phyloP scores from a whole-genome alignment of 2,888 invertebrate species.

The Oscheius myriophilus region DNA sequence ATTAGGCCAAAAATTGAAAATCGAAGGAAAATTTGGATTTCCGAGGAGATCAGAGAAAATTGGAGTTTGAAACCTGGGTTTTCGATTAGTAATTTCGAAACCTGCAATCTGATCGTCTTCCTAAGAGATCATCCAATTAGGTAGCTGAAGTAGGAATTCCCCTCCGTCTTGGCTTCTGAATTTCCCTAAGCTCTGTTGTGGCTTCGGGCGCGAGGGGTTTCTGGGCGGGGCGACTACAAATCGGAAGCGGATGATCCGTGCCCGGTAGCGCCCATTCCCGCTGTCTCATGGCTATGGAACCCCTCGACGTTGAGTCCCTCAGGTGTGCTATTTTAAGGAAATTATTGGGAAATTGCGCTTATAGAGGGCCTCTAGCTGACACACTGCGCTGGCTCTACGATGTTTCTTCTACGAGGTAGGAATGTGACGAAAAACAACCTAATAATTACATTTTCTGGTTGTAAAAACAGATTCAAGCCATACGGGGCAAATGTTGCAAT shows the following conservation, averaged over 20 bases:
- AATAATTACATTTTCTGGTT: no score
- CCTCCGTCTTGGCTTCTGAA: slow-evolving; percentile 10
- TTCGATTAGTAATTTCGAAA: no score
- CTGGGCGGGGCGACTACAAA: slow-evolving; percentile 7
- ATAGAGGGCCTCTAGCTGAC: slow-evolving; percentile 17
- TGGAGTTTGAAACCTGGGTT: no score
- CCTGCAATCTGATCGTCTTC: neutral
- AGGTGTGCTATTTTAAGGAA: neutral
- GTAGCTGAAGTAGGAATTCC: neutral
- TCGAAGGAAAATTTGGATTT: no score
- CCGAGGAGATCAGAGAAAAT: no score
- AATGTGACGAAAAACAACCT: no score
- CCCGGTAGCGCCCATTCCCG: neutral
- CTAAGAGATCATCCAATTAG: slow-evolving; percentile 17
- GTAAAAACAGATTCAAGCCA: no score
- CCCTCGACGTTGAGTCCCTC: slow-evolving; percentile 24
- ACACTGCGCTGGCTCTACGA: slow-evolving; percentile 25
- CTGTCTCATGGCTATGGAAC: slow-evolving; percentile 8
- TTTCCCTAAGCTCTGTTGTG: slow-evolving; percentile 7
- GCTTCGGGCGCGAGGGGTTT: neutral
- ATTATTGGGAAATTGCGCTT: neutral
- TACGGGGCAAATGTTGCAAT: no score
- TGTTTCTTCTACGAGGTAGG: slow-evolving; percentile 21
- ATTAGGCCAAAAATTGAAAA: no score
- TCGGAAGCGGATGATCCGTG: slow-evolving; percentile 11